phyloP scores from a whole-genome alignment of 2,888 invertebrate species.

The Heliconius cydno region DNA sequence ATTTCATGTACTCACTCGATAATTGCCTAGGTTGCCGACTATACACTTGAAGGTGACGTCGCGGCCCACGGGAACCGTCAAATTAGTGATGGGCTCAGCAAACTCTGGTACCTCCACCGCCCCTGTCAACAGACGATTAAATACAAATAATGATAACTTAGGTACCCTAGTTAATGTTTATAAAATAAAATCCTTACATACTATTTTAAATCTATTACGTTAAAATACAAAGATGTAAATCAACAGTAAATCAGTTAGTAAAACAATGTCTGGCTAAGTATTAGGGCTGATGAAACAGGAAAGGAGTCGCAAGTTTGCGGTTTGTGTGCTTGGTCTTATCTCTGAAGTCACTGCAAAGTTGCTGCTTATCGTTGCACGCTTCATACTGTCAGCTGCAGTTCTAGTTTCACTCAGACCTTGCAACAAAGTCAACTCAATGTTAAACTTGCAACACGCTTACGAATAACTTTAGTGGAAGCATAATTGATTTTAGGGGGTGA shows the following conservation, averaged over 20 bases:
- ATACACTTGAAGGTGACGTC: constrained; percentile 95
- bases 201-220: background rate
- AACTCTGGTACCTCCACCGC: constrained; percentile 92
- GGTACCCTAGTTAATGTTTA: background rate
- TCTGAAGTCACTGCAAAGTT: constrained; percentile 57
- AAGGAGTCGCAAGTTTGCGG: constrained; percentile 56
- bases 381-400: constrained; percentile 59
- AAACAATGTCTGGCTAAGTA: constrained; percentile 47
- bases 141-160: background rate
- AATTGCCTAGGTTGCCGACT: constrained; percentile 93
- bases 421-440: constrained; percentile 51
- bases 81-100: constrained; percentile 91
- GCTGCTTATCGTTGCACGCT: constrained; percentile 50
- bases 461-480: constrained; percentile 25
- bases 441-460: constrained; percentile 29
- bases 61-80: constrained; percentile 92
- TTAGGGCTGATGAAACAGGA: constrained; percentile 54
- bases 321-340: constrained; percentile 57
- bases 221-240: background rate
- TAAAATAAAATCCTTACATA: background rate
- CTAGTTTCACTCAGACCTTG: constrained; percentile 66
- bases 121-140: constrained; percentile 65
- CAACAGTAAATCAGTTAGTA: constrained; percentile 31
- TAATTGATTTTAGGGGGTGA: constrained; percentile 8
- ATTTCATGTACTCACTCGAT: constrained; percentile 86